phyloP scores from a whole-genome alignment of 2,888 invertebrate genomes.

The Polydrusus pterygomalis region DNA sequence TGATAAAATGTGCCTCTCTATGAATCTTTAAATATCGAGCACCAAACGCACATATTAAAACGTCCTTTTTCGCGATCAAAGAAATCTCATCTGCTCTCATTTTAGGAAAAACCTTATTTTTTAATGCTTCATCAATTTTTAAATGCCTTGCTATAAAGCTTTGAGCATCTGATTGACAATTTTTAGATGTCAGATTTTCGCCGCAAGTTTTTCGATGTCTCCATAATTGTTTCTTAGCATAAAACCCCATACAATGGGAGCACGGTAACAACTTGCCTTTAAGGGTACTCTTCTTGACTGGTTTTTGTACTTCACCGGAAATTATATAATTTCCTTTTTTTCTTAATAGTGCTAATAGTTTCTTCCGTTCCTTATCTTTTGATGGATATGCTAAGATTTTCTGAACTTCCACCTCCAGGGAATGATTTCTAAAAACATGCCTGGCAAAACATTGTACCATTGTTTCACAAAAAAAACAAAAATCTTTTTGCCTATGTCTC shows the following conservation, averaged over 20 bases:
- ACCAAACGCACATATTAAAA: slow-evolving; percentile 53
- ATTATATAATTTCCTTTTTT: too few relatives aligned
- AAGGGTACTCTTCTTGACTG: too few relatives aligned
- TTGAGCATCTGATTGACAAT: slow-evolving; percentile 25
- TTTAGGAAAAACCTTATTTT: slow-evolving; percentile 38
- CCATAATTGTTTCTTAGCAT: slow-evolving; percentile 56
- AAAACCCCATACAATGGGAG: slow-evolving; percentile 57
- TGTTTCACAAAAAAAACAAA: too few relatives aligned
- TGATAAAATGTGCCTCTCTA: neutral
- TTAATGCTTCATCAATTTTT: slow-evolving; percentile 20
- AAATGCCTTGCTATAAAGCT: slow-evolving; percentile 5
- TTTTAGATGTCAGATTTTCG: too few relatives aligned
- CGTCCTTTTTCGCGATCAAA: slow-evolving; percentile 36
- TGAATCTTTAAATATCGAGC: slow-evolving; percentile 41
- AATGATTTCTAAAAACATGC: too few relatives aligned
- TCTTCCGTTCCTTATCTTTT: too few relatives aligned
- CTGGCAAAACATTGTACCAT: too few relatives aligned
- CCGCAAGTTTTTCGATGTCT: slow-evolving; percentile 56
- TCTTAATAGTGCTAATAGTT: too few relatives aligned
- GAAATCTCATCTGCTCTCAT: slow-evolving; percentile 50
- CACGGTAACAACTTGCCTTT: slow-evolving; percentile 47
- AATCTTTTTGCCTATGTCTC: too few relatives aligned
- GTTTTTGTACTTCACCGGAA: too few relatives aligned
- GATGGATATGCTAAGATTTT: too few relatives aligned
- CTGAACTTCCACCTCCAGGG: too few relatives aligned